Evolutionary conservation across 2,113 vertebrate species (phyloP), one percentile per base, ranked within the genome.

Genomic region (Pseudorhombus dupliciocellatus): DNA sequence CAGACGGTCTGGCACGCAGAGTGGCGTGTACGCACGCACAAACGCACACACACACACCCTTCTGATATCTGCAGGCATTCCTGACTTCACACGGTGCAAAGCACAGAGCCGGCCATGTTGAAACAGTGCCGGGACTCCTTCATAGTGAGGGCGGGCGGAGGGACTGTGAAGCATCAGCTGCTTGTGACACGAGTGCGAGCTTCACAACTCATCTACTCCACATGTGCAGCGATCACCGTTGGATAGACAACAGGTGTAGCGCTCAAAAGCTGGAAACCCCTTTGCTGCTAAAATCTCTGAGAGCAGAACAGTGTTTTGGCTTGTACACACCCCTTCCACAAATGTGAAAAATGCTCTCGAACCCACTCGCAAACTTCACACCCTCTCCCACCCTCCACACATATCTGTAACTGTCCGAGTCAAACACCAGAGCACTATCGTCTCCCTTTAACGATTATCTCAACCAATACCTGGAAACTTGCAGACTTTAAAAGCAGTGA

Each of bases 1-100:
- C 72, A 71, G 73, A 46, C 67, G n/a, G 5, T 56, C 56, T 79
- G 59, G 34, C 79, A 70, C 51, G 31, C 42, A 66, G 30, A 65
- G 54, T 11, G 21, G 4, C 51, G 46, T n/a, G n/a, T n/a, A n/a
- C 65, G 26, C 15, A 15, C 11, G 21, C 40, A 55, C 10, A 21
- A 15, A 18, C 56, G 54, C 60, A 14, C 53, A 55, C 62, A 67
- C 64, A 51, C 28, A 31, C 44, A 1, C 61, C 34, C 34, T 10
- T 37, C 34, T 37, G 34, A 37, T 56, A 42, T 80, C 58, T 79
- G 56, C 52, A 73, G 51, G 68, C 79, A 25, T 48, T 44, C 54
- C 55, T 52, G 16, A 46, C 42, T 46, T 46, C 15, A 46, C 42
- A 18, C 18, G 10, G 42, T 20, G 18, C 28, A 52, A 46, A 75